These are phyloP conservation scores for Myrmecophaga tridactyla DNA, from an alignment of 2,113 vertebrate species.

Conservation along the genomic window DNA sequence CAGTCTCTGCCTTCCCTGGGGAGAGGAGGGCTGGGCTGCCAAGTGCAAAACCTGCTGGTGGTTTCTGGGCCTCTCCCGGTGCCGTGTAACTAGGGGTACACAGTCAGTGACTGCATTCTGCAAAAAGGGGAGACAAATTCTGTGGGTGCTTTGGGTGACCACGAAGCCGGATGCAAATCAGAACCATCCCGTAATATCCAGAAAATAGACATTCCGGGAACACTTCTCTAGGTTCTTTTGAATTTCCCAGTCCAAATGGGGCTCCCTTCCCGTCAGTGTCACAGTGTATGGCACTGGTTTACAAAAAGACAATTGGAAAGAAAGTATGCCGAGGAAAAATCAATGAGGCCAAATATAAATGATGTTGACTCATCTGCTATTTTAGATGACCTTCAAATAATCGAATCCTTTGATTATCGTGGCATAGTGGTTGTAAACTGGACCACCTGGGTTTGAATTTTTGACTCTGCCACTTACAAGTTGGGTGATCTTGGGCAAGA, in stretches of 20 bases:
- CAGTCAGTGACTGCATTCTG: not conserved
- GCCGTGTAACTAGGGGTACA: not conserved
- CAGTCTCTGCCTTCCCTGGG: not conserved
- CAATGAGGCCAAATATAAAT: not conserved
- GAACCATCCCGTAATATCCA: not conserved
- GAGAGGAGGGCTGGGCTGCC: not conserved
- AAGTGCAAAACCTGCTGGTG: not conserved
- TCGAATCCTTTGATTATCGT: not conserved
- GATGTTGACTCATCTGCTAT: not conserved
- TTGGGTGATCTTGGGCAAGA: not conserved
- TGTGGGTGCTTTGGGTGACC: not conserved
- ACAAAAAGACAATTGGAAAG: not conserved
- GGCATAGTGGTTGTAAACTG: not conserved
- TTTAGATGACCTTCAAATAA: not conserved
- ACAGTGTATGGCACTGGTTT: not conserved
- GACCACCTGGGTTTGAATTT: not conserved
- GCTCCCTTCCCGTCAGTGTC: not conserved
- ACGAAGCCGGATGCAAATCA: not conserved
- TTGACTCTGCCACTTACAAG: not conserved
- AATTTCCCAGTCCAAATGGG: not conserved
- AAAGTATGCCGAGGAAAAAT: not conserved
- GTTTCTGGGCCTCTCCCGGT: not conserved
- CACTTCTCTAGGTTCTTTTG: not conserved
- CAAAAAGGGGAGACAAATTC: not conserved
- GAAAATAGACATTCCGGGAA: not conserved